A percentile compares a stretch with the other conserved stretches of the same genome.
phyloP scores from a whole-genome alignment of 2,888 invertebrate genomes.

The Diloba caeruleocephala region DNA sequence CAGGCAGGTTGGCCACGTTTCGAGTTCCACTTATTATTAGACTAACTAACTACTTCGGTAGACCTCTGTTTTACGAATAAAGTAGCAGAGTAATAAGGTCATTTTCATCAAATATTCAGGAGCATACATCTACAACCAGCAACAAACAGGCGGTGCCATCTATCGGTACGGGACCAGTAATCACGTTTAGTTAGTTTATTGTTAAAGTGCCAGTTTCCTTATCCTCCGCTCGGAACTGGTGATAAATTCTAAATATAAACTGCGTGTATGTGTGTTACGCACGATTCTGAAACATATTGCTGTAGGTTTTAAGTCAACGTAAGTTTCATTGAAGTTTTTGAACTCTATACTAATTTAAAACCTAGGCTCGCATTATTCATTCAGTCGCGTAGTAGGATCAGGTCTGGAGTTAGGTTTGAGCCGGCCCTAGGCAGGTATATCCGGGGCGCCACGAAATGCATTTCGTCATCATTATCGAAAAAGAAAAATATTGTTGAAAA shows the following conservation, averaged over 20 bases:
- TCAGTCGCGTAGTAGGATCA: no score
- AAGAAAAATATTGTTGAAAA: no score
- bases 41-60: conserved; percentile 32
- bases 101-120: conserved; percentile 37
- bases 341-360: no score
- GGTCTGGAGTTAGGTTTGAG: no score
- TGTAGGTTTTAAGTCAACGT: not conserved
- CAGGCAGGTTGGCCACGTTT: conserved; percentile 5
- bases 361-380: no score
- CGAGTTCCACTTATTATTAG: conserved; percentile 12
- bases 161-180: conserved; percentile 18
- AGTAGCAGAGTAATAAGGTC: conserved; percentile 21
- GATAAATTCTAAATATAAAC: conserved; percentile 54
- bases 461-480: no score
- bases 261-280: conserved; percentile 13
- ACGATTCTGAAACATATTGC: conserved; percentile 2
- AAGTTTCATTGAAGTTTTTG: not conserved
- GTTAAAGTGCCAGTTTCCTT: conserved; percentile 53
- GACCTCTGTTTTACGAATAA: not conserved
- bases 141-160: conserved; percentile 26
- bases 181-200: conserved; percentile 41
- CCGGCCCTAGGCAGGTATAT: no score
- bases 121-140: conserved; percentile 3
- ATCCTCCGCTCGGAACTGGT: conserved; percentile 50
- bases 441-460: no score